Percentiles rank a stretch among this genome's conserved stretches.
Evolutionary conservation across 1,140 invertebrate species (phyloP).

Genomic region (Drosophila novamexicana): DNA sequence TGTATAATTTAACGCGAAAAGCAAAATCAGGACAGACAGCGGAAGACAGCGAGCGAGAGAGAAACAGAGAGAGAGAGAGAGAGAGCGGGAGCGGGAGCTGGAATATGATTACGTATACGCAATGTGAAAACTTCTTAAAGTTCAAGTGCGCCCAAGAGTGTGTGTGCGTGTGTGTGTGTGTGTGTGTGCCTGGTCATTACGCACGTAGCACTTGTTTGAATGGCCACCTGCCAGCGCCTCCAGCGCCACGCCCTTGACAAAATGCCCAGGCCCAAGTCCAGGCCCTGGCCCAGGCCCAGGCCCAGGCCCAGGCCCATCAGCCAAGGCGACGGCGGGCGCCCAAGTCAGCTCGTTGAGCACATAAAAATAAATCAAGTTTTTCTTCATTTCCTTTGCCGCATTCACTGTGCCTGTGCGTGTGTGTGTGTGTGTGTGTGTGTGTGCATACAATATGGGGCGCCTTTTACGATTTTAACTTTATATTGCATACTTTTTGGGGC

Average conservation of each 20-base stretch:
- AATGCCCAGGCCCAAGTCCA: neutral
- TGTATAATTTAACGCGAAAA: conserved; percentile 61
- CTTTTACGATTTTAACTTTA: conserved; percentile 75
- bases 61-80: neutral
- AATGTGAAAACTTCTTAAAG: conserved; percentile 75
- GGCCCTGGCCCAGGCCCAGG: neutral
- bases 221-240: conserved; percentile 37
- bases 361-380: conserved; percentile 82
- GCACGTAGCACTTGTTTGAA: conserved; percentile 80
- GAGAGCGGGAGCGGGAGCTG: neutral
- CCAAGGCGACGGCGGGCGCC: conserved; percentile 28
- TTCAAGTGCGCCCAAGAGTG: conserved; percentile 61
- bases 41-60: neutral
- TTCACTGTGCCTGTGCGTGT: conserved; percentile 17
- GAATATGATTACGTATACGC: conserved; percentile 78
- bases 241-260: too few species aligned
- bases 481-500: conserved; percentile 52
- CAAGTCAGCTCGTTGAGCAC: conserved; percentile 65
- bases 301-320: neutral
- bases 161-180: conserved; percentile 3
- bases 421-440: conserved; percentile 25
- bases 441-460: conserved; percentile 53
- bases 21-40: neutral
- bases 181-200: conserved; percentile 71
- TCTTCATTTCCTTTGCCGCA: conserved; percentile 76